These are phyloP conservation scores for Hofmannophila pseudospretella DNA, from an alignment of 2,888 invertebrate genomes.

Conservation along the genomic window DNA sequence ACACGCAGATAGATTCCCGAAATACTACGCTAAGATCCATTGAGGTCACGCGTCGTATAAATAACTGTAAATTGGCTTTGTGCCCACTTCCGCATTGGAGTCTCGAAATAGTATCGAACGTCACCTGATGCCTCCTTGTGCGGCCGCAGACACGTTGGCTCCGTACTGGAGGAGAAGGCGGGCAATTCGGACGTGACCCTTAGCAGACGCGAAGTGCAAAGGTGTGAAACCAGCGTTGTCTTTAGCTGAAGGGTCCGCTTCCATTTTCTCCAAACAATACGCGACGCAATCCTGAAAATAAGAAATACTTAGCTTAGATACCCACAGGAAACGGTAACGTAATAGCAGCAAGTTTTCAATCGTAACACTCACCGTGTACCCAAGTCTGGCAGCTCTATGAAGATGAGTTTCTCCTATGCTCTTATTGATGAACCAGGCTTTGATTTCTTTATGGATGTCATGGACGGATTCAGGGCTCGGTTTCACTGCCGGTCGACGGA, in stretches of 20 bases:
- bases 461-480: slow-evolving; percentile 82
- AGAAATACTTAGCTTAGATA: no score
- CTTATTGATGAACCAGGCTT: slow-evolving; percentile 95
- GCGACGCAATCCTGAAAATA: slow-evolving; percentile 88
- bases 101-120: not conserved
- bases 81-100: slow-evolving; percentile 10
- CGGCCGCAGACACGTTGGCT: slow-evolving; percentile 94
- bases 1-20: no score
- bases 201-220: slow-evolving; percentile 93
- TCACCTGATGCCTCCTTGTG: slow-evolving; percentile 92
- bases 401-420: slow-evolving; percentile 95
- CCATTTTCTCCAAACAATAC: slow-evolving; percentile 92
- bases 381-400: slow-evolving; percentile 93
- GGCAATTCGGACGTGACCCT: slow-evolving; percentile 92
- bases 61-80: slow-evolving; percentile 5
- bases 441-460: slow-evolving; percentile 91
- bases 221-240: slow-evolving; percentile 97
- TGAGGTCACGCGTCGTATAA: slow-evolving; percentile 7
- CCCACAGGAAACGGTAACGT: no score
- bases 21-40: slow-evolving; percentile 1
- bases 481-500: slow-evolving; percentile 65
- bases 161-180: slow-evolving; percentile 90
- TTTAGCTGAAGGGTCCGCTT: slow-evolving; percentile 89
- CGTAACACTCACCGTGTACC: slow-evolving; percentile 90
- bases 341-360: no score